These are phyloP conservation scores for Rhinogobio ventralis DNA, from an alignment of 2,797 vertebrate species.

Conservation along the genomic window DNA sequence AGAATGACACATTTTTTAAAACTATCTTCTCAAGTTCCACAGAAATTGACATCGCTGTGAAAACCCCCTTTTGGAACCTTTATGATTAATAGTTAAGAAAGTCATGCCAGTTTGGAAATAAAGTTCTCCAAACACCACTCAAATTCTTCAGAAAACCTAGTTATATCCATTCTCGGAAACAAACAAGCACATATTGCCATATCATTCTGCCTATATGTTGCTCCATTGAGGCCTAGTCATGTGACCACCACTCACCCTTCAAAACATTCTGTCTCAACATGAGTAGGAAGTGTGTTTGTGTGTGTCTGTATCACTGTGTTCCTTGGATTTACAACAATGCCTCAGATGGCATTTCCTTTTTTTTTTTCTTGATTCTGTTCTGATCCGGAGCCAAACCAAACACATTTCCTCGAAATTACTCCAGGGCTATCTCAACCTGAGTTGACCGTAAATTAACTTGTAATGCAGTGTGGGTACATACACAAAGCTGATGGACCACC, in stretches of 20 bases:
- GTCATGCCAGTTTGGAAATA: not conserved
- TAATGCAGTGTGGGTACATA: too few relatives aligned
- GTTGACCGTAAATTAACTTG: conserved; percentile 5
- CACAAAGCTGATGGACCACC: too few relatives aligned
- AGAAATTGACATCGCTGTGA: not conserved
- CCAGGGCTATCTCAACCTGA: conserved; percentile 18
- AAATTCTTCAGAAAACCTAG: not conserved
- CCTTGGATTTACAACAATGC: not conserved
- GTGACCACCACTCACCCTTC: not conserved
- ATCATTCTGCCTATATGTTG: not conserved
- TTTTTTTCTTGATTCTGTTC: not conserved
- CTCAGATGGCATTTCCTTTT: not conserved
- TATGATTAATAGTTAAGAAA: not conserved
- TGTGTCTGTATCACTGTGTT: not conserved
- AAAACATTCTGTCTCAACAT: not conserved
- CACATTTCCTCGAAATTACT: conserved; percentile 34
- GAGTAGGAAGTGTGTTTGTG: conserved; percentile 13
- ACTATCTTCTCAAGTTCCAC: not conserved
- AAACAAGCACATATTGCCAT: not conserved
- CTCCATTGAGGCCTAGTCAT: not conserved
- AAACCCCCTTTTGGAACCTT: not conserved
- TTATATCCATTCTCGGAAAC: not conserved
- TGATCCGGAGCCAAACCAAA: conserved; percentile 35
- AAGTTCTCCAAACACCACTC: not conserved
- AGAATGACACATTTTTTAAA: not conserved